A percentile compares a stretch with the other conserved stretches of the same genome.
These are phyloP conservation scores for Catalaphyllia jardinei DNA, from an alignment of 64 coral and sea anemone genomes.

Conservation along the genomic window DNA sequence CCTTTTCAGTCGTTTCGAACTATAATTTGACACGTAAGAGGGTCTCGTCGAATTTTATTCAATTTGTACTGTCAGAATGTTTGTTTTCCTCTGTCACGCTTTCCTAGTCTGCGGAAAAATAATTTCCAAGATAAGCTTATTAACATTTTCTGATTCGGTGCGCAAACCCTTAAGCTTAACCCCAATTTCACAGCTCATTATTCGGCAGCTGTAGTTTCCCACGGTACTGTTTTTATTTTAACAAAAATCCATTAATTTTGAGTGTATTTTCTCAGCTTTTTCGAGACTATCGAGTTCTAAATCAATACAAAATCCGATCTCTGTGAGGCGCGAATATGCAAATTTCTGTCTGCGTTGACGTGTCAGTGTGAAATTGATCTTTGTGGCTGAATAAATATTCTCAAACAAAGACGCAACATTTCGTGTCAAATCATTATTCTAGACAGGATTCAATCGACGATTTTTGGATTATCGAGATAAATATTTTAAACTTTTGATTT, in stretches of 20 bases:
- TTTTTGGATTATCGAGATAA: neutral
- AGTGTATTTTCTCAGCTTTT: slow-evolving; percentile 13
- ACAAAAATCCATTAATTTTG: neutral
- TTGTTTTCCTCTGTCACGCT: slow-evolving; percentile 24
- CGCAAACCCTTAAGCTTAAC: neutral
- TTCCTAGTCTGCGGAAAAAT: neutral
- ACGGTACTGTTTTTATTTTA: neutral
- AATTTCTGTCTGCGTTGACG: slow-evolving; percentile 23
- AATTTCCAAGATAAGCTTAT: slow-evolving; percentile 2
- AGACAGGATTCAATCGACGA: neutral
- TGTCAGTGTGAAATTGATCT: slow-evolving; percentile 34
- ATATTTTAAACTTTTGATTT: too few relatives aligned
- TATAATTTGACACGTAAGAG: slow-evolving; percentile 35
- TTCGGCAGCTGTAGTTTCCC: slow-evolving; percentile 24
- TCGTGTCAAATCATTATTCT: neutral
- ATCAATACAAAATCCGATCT: neutral
- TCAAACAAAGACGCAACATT: neutral
- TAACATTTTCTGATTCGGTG: neutral
- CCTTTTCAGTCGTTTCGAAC: neutral
- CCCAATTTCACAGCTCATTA: neutral
- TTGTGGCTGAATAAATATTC: neutral
- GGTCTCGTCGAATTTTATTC: slow-evolving; percentile 9
- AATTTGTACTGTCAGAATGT: slow-evolving; percentile 33
- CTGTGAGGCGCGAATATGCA: slow-evolving; percentile 14
- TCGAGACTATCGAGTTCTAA: neutral